Evolutionary conservation across 2,888 invertebrate genomes (phyloP), one percentile per base, ranked within the genome.

Genomic region (Leptinotarsa tumamoca): DNA sequence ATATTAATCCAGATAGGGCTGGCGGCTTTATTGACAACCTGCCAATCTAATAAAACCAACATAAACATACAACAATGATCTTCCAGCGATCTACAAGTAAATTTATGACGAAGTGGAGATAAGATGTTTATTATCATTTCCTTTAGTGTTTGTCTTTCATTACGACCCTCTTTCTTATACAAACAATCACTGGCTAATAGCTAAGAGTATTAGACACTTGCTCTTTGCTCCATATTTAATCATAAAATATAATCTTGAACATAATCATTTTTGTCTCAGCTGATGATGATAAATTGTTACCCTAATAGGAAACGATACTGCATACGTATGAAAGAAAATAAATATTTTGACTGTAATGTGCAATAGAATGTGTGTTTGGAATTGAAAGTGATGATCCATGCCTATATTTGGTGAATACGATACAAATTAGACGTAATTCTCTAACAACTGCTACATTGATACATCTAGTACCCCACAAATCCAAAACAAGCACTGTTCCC

Each of bases 61-160:
- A 18, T 63, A 63, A 33, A 63, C 27, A 43, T 63, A 63, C 33
- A 63, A 43, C 63, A 58, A 70, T 58, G 54, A 56, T 69, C 69
- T 69, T 56, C 43, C 21, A 56, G 43, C 69, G 56, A 70, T 70
- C 70, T 70, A 54, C 70, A 61, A 70, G 70, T 63, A 33, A 63
- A 27, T 27, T 54, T 76, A 67, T 67, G 70, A 58, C 71, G 73
- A 68, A 51, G 73, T 73, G 58, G 75, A 78, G 79, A 81, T 82
- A 81, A 77, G 75, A 75, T 75, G 77, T 82, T 83, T 82, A 82
- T 82, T 81, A 82, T 83, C 81, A 83, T 77, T 82, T 81, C 81
- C 82, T 84, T 82, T 77, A 79, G 79, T 84, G 83, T 84, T 84
- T 84, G 79, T 82, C 81, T 84, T 84, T 82, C 83, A 84, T 84